Conservation (phyloP, 2,888 invertebrate genomes). For the Phlogophora meticulosa region DNA sequence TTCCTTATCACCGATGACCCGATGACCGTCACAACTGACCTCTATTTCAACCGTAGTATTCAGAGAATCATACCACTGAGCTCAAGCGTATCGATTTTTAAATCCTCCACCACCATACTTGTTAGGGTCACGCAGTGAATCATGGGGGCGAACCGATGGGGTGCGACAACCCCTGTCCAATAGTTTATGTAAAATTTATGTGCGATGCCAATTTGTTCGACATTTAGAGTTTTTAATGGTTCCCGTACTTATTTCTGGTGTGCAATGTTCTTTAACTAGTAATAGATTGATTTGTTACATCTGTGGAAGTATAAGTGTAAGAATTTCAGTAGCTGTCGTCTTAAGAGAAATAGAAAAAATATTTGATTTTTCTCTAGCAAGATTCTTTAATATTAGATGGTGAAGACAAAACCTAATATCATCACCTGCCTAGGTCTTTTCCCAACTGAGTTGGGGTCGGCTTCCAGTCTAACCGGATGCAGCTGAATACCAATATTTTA, state of each 20-base stretch:
- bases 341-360: too few relatives aligned
- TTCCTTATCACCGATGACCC: background rate
- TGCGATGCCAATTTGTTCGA: constrained; percentile 57
- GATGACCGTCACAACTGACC: constrained; percentile 51
- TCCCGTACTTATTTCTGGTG: constrained; percentile 2
- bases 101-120: constrained; percentile 70
- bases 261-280: background rate
- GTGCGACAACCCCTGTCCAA: constrained; percentile 70
- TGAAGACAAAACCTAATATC: background rate
- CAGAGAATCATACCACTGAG: constrained; percentile 25
- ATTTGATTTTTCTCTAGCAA: too few relatives aligned
- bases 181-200: constrained; percentile 73
- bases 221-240: constrained; percentile 37
- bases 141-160: constrained; percentile 74
- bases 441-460: too few relatives aligned
- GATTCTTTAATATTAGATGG: too few relatives aligned
- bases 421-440: too few relatives aligned
- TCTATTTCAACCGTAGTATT: constrained; percentile 4
- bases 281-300: background rate
- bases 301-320: too few relatives aligned
- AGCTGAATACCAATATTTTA: too few relatives aligned
- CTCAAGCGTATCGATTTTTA: constrained; percentile 71
- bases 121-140: constrained; percentile 64
- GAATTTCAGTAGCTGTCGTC: too few relatives aligned
- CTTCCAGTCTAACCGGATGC: too few relatives aligned